Conservation (phyloP, 92 coral and sea anemone genomes). For the Porites evermanni region DNA sequence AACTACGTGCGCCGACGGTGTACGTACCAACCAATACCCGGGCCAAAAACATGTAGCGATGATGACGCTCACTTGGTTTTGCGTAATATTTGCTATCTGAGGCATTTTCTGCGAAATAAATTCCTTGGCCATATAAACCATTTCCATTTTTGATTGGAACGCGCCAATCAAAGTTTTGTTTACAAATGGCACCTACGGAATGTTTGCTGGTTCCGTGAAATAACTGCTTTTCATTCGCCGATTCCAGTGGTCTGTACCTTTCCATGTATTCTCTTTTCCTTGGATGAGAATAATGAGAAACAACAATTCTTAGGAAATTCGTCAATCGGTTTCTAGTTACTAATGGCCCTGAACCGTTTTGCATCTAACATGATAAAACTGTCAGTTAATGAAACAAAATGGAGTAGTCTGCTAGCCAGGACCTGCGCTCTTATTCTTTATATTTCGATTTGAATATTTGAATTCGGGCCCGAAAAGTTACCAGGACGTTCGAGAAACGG, state of each 20-base stretch:
- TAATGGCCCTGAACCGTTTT: too few species aligned
- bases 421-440: too few species aligned
- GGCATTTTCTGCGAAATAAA: conserved; percentile 76
- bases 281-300: not conserved
- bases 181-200: conserved; percentile 71
- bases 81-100: conserved; percentile 69
- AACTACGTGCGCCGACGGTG: conserved; percentile 42
- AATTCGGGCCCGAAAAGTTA: too few species aligned
- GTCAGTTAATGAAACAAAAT: too few species aligned
- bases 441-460: too few species aligned
- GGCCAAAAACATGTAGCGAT: conserved; percentile 67
- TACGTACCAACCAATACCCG: conserved; percentile 80
- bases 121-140: conserved; percentile 73
- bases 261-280: conserved; percentile 57
- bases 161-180: conserved; percentile 89
- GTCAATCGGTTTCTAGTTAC: not conserved
- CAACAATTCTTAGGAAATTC: not conserved
- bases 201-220: conserved; percentile 76
- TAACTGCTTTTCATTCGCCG: conserved; percentile 64
- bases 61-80: not conserved
- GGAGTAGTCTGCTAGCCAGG: too few species aligned
- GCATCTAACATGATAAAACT: too few species aligned
- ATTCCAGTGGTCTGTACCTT: conserved; percentile 23
- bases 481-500: too few species aligned
- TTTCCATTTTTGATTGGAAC: conserved; percentile 76